Evolutionary conservation across 2,888 invertebrate species (phyloP), one percentile per base, ranked within the genome.

Genomic region (Adelognathus sp.): DNA sequence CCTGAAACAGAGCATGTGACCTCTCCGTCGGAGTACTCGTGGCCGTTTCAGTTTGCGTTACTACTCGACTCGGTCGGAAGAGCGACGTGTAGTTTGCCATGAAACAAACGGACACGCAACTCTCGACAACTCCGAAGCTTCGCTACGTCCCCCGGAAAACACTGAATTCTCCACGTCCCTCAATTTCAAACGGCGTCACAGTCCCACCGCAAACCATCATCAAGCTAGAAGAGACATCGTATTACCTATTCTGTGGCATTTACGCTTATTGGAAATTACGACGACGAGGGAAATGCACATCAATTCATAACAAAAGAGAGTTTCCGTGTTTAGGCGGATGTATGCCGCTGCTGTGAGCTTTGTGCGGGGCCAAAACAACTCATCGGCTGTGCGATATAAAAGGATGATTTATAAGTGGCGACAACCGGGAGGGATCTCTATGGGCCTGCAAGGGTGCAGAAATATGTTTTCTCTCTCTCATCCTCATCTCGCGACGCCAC

Each of bases 331-430:
- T 11, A 11, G 11, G 54, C 27, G 18, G 14, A 54, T 29, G 33
- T 33, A 11, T 5, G 39, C 11, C 11, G 50, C 50, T 36, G 24
- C 33, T 41, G 7, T 41, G 67, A 50, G 50, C 50, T 50, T 21
- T 18, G n/a, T 9, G 24, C 21, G 29, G n/a, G 52, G 46, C 36
- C 71, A 50, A 79, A 75, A 75, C 79, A 75, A 79, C 70, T 75
- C 64, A 70, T 78, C 75, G 44, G 50, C 64, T 14, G 36, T 50
- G 61, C 61, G 75, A 73, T 69, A 64, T 73, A 73, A 76, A 76
- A 73, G 70, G 58, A 79, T 81, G 79, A 81, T 81, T 81, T 81
- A 79, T 81, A 79, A 79, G 79, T 70, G 81, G 36, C 31, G 64
- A 76, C 64, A 60, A 52, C 33, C 44, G 39, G 52, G 41, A 21